A percentile compares a stretch with the other conserved stretches of the same genome.
phyloP scores from a whole-genome alignment of 2,113 vertebrate species.

The Heliornis fulica region DNA sequence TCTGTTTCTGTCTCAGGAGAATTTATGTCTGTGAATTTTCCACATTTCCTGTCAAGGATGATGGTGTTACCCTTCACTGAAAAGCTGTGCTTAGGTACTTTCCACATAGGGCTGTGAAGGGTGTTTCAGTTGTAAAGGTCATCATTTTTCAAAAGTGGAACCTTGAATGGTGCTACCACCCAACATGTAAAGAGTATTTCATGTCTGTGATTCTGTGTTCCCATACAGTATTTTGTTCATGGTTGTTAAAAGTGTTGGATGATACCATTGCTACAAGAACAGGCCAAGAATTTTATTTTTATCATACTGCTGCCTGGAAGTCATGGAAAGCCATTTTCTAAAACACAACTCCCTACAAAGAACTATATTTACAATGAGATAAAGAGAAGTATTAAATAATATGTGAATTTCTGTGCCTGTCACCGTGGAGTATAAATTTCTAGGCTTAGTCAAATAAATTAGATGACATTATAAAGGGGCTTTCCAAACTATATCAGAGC shows the following conservation, averaged over 20 bases:
- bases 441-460: background rate
- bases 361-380: background rate
- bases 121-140: background rate
- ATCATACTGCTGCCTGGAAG: background rate
- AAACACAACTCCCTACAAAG: background rate
- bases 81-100: background rate
- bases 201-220: too few species aligned
- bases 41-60: background rate
- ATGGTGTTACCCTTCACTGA: background rate
- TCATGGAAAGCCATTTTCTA: background rate
- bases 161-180: background rate
- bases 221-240: background rate
- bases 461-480: background rate
- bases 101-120: background rate
- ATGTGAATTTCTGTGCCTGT: background rate
- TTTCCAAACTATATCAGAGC: background rate
- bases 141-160: background rate
- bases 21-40: background rate
- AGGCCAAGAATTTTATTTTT: background rate
- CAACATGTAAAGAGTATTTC: background rate
- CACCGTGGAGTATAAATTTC: background rate
- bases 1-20: background rate
- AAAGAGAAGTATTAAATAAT: conserved; percentile 8
- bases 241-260: background rate
- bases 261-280: background rate